Conservation (phyloP, 2,888 invertebrate species). For the Ochropleura plecta region DNA sequence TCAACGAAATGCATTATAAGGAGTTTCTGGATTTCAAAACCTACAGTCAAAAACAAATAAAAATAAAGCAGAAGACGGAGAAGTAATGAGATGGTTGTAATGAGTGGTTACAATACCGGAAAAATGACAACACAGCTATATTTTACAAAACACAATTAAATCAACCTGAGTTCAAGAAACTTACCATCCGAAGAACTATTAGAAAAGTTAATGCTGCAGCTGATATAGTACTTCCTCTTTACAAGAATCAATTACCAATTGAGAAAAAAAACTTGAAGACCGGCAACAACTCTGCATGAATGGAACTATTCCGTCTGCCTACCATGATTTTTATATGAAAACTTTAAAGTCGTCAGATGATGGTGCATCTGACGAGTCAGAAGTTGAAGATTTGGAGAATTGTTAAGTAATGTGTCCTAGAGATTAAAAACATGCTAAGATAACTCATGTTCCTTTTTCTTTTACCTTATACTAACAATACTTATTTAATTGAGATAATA, state of each 20-base stretch:
- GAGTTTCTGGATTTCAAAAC: background rate
- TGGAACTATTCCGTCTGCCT: background rate
- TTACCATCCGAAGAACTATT: slow-evolving; percentile 4
- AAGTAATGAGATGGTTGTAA: background rate
- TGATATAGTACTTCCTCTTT: slow-evolving; percentile 6
- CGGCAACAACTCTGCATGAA: slow-evolving; percentile 1
- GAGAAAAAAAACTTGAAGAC: slow-evolving; percentile 13
- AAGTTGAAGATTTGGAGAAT: slow-evolving; percentile 6
- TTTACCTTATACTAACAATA: background rate
- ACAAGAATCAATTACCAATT: slow-evolving; percentile 3
- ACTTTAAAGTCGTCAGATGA: background rate
- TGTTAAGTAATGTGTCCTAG: background rate
- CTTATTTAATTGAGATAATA: too few species aligned
- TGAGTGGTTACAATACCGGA: background rate
- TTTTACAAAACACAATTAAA: slow-evolving; percentile 2
- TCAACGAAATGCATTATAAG: slow-evolving; percentile 4
- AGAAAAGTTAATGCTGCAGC: slow-evolving; percentile 3
- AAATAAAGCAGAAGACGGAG: slow-evolving; percentile 4
- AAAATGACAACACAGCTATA: background rate
- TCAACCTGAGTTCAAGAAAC: slow-evolving; percentile 3
- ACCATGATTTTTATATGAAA: slow-evolving; percentile 7
- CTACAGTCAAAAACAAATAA: slow-evolving; percentile 5
- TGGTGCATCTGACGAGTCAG: slow-evolving; percentile 5
- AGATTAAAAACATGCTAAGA: background rate
- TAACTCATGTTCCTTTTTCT: slow-evolving; percentile 1